These are phyloP conservation scores for Spicauda simplicius DNA, from an alignment of 2,888 invertebrate genomes.

Conservation along the genomic window DNA sequence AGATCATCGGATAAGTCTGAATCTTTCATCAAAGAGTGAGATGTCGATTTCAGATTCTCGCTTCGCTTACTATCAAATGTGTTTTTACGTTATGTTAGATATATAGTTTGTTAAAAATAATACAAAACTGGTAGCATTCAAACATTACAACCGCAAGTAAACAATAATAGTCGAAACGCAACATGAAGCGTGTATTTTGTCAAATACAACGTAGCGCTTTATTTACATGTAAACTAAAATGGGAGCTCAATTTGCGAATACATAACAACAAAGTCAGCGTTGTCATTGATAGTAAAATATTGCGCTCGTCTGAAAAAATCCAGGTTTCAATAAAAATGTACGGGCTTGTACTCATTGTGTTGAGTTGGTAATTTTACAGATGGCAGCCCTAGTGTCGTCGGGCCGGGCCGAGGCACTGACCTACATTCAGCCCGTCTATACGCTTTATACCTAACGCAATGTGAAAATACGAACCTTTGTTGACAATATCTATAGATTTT, in stretches of 20 bases:
- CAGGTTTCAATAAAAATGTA: slow-evolving; percentile 25
- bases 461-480: slow-evolving; percentile 37
- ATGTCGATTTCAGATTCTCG: no score
- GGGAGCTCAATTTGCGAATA: slow-evolving; percentile 11
- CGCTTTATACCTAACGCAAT: slow-evolving; percentile 42
- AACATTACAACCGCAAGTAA: background rate
- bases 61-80: no score
- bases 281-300: slow-evolving; percentile 26
- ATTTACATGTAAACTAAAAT: background rate
- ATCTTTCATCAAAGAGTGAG: no score
- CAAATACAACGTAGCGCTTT: background rate
- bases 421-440: slow-evolving; percentile 47
- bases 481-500: slow-evolving; percentile 38
- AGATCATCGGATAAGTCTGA: no score
- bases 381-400: slow-evolving; percentile 33
- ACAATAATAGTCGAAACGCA: background rate
- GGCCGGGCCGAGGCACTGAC: slow-evolving; percentile 46
- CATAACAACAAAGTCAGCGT: slow-evolving; percentile 14
- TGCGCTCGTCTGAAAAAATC: slow-evolving; percentile 13
- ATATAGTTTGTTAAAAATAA: no score
- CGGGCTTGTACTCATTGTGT: slow-evolving; percentile 25
- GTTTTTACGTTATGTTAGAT: no score
- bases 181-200: background rate
- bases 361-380: slow-evolving; percentile 32
- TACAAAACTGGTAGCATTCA: background rate